phyloP scores from a whole-genome alignment of 2,888 invertebrate genomes.

The Drosophila rellima region DNA sequence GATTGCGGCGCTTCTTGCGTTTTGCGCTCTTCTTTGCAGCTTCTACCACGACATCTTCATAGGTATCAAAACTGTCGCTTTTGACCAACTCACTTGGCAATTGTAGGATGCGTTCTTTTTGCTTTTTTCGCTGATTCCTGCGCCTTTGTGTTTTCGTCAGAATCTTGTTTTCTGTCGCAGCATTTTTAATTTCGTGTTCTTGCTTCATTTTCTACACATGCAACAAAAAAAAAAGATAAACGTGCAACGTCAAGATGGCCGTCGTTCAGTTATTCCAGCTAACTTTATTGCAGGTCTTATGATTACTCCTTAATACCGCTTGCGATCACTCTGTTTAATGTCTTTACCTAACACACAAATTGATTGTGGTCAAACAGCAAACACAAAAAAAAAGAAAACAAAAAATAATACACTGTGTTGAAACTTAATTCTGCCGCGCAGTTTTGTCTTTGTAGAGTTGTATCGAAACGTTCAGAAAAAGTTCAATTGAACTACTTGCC shows the following conservation, averaged over 20 bases:
- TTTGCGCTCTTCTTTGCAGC: background rate
- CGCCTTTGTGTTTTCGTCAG: background rate
- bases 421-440: slow-evolving; percentile 3
- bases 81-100: background rate
- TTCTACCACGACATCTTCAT: background rate
- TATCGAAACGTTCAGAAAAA: background rate
- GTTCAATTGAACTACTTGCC: too few relatives aligned
- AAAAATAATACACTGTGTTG: background rate
- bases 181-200: background rate
- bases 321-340: background rate
- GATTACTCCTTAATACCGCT: background rate
- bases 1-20: background rate
- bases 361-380: background rate
- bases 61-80: background rate
- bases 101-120: background rate
- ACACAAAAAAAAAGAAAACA: background rate
- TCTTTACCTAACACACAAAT: background rate
- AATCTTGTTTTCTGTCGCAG: background rate
- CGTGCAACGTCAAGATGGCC: slow-evolving; percentile 1
- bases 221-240: background rate
- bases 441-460: background rate
- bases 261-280: background rate
- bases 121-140: slow-evolving; percentile 2
- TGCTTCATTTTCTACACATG: background rate
- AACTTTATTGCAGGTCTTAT: background rate